Base-by-base conservation (phyloP, 2,888 invertebrate genomes). In the Hemistola chrysoprasaria region DNA sequence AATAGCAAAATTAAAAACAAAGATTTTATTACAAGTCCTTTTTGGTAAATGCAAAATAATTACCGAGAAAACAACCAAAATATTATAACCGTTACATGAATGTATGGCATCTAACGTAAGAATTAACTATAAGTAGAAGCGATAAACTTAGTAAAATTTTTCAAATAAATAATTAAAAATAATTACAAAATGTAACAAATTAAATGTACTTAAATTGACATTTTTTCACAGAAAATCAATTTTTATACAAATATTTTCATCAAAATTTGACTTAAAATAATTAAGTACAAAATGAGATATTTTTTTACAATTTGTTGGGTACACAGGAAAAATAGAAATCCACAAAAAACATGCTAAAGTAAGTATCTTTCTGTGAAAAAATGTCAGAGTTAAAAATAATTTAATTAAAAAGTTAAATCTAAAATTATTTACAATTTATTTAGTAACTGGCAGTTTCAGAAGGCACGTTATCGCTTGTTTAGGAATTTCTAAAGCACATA, bases 11-110 rank as follows among this genome's bases (percentile, higher is more conserved):
- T 66, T 71, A 71, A 76, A 78, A 78, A 76, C 66, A 74, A 71
- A 65, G 62, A 53, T 56, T 72, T 78, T 72, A 79, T 78, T 79
- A 71, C 58, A 67, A 77, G 65, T 73, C 79, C 68, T 78, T 86
- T 86, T 86, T 87, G 87, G 86, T 87, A 87, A 86, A 87, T 87
- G 87, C 86, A 78, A 75, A 65, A 63, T 56, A 57, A 61, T 80
- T 82, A 84, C 78, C 78, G 75, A 81, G 61, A 78, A 66, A 78
- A 79, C 79, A 81, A 84, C 76, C 82, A 71, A 81, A 75, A 69
- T 67, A 63, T n/a, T n/a, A n/a, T 67, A 65, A 65, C 62, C 69
- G 66, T 71, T 67, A 65, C 65, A 72, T 58, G 55, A 56, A 63
- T 28, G 57, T 76, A 82, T 81, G 78, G 81, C 84, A 76, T 75